A percentile compares a stretch with the other conserved stretches of the same genome.
Evolutionary conservation across 53 echinoderm and acorn worm species (phyloP).

Genomic region (Temnopleurus reevesii): DNA sequence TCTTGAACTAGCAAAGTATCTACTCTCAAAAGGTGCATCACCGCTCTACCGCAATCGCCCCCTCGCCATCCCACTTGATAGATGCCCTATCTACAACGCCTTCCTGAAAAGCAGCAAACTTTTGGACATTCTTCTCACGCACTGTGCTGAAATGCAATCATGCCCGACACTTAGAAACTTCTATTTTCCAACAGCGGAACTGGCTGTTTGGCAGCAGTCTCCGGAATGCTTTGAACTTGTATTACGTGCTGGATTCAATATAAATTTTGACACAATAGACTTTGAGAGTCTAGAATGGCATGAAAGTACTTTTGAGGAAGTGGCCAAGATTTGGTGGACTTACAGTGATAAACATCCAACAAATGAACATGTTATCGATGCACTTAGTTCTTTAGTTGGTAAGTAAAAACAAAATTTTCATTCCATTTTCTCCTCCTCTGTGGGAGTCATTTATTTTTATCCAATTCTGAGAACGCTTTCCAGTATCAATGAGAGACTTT

Average conservation of each 20-base stretch:
- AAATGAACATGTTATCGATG: not conserved
- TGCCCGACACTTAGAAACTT: not conserved
- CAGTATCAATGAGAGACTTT: no score
- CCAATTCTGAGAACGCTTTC: not conserved
- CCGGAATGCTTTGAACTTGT: not conserved
- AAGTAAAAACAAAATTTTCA: not conserved
- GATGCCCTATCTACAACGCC: conserved; percentile 9
- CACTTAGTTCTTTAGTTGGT: not conserved
- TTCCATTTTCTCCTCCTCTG: not conserved
- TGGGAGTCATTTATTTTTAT: not conserved
- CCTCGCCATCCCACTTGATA: not conserved
- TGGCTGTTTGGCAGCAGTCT: not conserved
- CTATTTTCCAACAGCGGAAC: not conserved
- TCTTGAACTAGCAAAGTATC: conserved; percentile 16
- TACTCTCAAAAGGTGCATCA: not conserved
- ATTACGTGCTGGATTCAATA: conserved; percentile 33
- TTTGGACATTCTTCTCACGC: not conserved
- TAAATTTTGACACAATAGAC: not conserved
- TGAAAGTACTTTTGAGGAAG: not conserved
- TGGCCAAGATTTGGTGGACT: conserved; percentile 16
- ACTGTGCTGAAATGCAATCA: conserved; percentile 31
- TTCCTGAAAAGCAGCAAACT: not conserved
- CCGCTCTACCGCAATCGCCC: not conserved
- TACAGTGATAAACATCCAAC: conserved; percentile 1
- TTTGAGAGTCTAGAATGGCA: not conserved